A percentile compares a stretch with the other conserved stretches of the same genome.
These are phyloP conservation scores for Anhinga anhinga DNA, from an alignment of 2,113 vertebrate genomes.

Conservation along the genomic window DNA sequence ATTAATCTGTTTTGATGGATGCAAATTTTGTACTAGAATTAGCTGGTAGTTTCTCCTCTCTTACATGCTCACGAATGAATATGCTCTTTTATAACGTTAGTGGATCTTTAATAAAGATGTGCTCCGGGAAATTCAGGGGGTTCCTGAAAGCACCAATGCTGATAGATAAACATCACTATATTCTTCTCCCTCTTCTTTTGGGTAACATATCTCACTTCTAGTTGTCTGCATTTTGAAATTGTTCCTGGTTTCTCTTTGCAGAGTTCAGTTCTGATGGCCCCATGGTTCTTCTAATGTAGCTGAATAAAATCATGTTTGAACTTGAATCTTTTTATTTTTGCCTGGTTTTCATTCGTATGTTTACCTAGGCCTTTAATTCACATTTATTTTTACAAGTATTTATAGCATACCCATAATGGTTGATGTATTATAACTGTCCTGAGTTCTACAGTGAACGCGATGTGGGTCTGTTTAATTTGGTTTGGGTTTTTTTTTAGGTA, in stretches of 20 bases:
- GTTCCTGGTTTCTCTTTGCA: background rate
- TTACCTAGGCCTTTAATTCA: background rate
- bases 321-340: background rate
- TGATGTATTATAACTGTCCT: background rate
- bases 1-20: background rate
- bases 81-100: background rate
- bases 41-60: background rate
- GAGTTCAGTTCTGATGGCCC: background rate
- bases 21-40: background rate
- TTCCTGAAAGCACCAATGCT: background rate
- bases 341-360: background rate
- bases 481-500: rapidly evolving
- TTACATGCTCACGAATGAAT: background rate
- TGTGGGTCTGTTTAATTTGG: background rate
- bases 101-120: background rate
- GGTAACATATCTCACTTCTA: background rate
- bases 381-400: background rate
- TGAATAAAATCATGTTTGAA: background rate
- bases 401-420: background rate
- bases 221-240: background rate
- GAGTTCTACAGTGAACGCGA: background rate
- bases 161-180: background rate
- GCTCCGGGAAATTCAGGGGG: background rate
- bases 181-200: background rate
- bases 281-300: background rate